These are phyloP conservation scores for Tringa solitaria DNA, from an alignment of 2,113 vertebrate species.

Conservation along the genomic window DNA sequence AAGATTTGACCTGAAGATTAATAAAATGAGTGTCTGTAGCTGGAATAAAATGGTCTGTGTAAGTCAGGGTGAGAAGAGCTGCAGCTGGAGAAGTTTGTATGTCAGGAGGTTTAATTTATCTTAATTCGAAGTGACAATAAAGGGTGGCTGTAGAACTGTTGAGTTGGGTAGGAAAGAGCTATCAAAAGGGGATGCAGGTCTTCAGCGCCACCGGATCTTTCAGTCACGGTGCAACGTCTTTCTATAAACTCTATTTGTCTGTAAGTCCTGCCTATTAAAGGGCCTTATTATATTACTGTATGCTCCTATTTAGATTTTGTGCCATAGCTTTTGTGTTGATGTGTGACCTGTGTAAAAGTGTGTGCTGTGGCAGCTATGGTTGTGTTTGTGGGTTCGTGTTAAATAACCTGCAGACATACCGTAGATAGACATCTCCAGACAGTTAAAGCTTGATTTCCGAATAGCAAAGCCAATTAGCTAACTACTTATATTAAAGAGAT, in stretches of 20 bases:
- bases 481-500: background rate
- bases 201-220: background rate
- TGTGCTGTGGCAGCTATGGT: background rate
- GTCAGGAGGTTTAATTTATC: background rate
- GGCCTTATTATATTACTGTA: accelerated
- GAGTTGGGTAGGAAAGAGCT: background rate
- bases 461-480: background rate
- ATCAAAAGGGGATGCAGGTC: background rate
- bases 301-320: background rate
- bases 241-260: background rate
- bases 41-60: background rate
- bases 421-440: background rate
- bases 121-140: background rate
- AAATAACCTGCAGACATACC: background rate
- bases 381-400: background rate
- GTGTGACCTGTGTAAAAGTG: background rate
- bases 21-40: background rate
- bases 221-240: background rate
- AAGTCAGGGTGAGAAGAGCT: background rate
- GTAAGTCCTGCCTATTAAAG: background rate
- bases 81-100: background rate
- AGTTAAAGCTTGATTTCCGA: background rate
- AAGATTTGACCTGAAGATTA: background rate
- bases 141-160: background rate
- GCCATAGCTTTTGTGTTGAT: background rate